Evolutionary conservation across 2,797 vertebrate species (phyloP).

Genomic region (Botia almorhae): DNA sequence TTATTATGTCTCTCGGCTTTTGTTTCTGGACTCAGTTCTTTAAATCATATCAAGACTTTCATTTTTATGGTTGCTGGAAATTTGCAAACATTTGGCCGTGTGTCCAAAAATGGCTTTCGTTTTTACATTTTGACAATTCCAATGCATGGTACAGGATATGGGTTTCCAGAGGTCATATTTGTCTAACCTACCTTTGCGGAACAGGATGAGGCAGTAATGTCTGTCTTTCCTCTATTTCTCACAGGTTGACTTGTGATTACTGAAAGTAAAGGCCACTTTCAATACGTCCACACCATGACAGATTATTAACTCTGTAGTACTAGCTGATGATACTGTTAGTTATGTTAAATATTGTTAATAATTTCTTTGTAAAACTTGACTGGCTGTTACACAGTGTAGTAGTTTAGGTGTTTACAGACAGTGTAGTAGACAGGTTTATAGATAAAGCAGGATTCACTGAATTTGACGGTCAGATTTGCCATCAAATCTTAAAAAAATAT

Average conservation of each 20-base stretch:
- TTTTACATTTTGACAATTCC: neutral
- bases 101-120: constrained; percentile 9
- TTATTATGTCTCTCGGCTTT: constrained; percentile 46
- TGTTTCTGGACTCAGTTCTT: constrained; percentile 1
- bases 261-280: neutral
- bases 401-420: too few relatives aligned
- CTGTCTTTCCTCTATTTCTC: neutral
- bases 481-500: too few relatives aligned
- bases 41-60: constrained; percentile 17
- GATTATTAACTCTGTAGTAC: neutral
- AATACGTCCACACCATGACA: neutral
- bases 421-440: too few relatives aligned
- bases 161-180: constrained; percentile 17
- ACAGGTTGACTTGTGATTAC: neutral
- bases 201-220: neutral
- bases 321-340: neutral
- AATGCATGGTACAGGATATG: neutral
- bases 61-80: constrained; percentile 7
- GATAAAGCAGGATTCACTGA: too few relatives aligned
- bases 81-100: neutral
- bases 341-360: neutral
- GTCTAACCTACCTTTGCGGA: neutral
- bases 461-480: too few relatives aligned
- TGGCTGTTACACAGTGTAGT: too few relatives aligned
- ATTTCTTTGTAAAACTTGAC: too few relatives aligned